Conservation (phyloP, 2,113 vertebrate genomes). For the Naja naja region DNA sequence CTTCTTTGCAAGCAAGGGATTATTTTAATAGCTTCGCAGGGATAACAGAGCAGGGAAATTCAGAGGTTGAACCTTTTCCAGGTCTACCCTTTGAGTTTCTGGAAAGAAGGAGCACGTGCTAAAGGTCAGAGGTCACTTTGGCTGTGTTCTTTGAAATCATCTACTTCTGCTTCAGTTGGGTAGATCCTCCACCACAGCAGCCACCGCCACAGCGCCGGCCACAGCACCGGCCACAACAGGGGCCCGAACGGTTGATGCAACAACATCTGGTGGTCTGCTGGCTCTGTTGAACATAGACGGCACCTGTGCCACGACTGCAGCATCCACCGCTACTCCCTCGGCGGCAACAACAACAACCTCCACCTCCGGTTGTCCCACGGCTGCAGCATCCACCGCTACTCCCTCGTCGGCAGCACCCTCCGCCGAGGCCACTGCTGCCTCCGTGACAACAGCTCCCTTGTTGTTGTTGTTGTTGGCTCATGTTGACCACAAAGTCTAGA, state of each 20-base stretch:
- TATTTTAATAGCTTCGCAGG: not conserved
- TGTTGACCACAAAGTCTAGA: not conserved
- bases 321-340: not conserved
- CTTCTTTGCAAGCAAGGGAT: not conserved
- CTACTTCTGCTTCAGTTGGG: conserved; percentile 9
- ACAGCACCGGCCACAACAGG: not conserved
- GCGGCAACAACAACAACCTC: not conserved
- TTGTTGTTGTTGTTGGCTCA: conserved; percentile 21
- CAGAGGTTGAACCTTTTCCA: not conserved
- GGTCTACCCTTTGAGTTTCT: not conserved
- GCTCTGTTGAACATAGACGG: not conserved
- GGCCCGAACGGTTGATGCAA: not conserved
- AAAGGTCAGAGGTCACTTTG: accelerated
- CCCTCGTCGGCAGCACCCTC: not conserved
- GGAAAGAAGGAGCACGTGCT: not conserved
- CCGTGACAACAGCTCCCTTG: not conserved
- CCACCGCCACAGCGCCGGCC: not conserved
- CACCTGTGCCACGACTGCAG: accelerated
- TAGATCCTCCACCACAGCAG: not conserved
- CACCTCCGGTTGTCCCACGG: not conserved
- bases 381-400: not conserved
- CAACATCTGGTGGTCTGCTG: not conserved
- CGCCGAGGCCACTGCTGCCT: not conserved
- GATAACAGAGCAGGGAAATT: not conserved
- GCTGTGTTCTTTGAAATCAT: not conserved